Percentiles rank a stretch among this genome's conserved stretches.
Evolutionary conservation across 2,797 vertebrate genomes (phyloP).

Genomic region (Acanthurus leucopareius): DNA sequence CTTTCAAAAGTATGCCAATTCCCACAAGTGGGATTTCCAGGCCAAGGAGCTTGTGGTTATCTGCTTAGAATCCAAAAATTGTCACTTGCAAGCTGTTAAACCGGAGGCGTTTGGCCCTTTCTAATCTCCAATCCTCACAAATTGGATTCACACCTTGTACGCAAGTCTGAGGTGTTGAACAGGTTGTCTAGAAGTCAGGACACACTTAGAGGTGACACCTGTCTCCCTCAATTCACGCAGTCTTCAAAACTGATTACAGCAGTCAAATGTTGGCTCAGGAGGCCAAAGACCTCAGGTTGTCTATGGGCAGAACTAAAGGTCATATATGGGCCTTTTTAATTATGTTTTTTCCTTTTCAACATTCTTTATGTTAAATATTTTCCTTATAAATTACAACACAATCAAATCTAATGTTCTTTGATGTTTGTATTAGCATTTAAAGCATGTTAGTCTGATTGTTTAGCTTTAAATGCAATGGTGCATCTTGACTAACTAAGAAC

Average conservation of each 20-base stretch:
- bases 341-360: too few species aligned
- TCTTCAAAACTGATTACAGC: conserved; percentile 52
- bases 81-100: conserved; percentile 82
- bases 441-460: background rate
- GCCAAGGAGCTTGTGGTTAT: conserved; percentile 82
- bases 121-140: conserved; percentile 81
- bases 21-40: conserved; percentile 76
- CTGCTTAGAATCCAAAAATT: conserved; percentile 83
- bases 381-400: too few species aligned
- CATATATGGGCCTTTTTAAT: too few species aligned
- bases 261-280: background rate
- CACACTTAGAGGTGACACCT: conserved; percentile 71
- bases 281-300: conserved; percentile 29
- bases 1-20: conserved; percentile 70
- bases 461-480: background rate
- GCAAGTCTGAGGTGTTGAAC: conserved; percentile 67
- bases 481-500: background rate
- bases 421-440: background rate
- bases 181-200: conserved; percentile 54
- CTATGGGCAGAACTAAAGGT: conserved; percentile 15
- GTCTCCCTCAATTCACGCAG: conserved; percentile 64
- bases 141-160: conserved; percentile 85
- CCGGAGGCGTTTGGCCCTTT: conserved; percentile 63
- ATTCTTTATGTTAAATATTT: too few species aligned
- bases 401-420: background rate